Evolutionary conservation across 2,888 invertebrate species (phyloP).

Genomic region (Drosophila glabriapex): DNA sequence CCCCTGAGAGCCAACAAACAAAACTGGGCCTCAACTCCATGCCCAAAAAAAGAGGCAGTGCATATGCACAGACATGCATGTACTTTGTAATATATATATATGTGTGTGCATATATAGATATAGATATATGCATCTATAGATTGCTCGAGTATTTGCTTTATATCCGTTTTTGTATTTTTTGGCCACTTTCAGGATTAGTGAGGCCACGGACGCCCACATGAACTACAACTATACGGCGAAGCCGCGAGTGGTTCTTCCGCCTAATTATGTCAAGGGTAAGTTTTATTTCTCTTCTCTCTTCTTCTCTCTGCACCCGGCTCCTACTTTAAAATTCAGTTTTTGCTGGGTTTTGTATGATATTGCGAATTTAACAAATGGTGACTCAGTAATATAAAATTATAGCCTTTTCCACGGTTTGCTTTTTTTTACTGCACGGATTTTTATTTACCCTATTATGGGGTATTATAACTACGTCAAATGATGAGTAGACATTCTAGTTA

Average conservation of each 20-base stretch:
- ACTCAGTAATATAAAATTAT: conserved; percentile 40
- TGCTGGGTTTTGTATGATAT: conserved; percentile 5
- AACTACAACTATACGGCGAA: conserved; percentile 89
- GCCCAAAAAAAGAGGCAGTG: conserved; percentile 7
- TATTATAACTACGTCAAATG: neutral
- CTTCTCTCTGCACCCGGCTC: conserved; percentile 10
- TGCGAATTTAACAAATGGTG: conserved; percentile 16
- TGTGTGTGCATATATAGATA: neutral
- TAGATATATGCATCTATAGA: conserved; percentile 1
- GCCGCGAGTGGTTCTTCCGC: conserved; percentile 90
- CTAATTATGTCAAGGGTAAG: conserved; percentile 91
- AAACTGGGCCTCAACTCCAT: conserved; percentile 31
- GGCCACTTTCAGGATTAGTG: conserved; percentile 82
- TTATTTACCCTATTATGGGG: neutral
- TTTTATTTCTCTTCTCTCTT: conserved; percentile 5
- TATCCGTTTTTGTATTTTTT: conserved; percentile 50
- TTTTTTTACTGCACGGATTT: conserved; percentile 41
- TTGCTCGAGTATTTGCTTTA: conserved; percentile 14
- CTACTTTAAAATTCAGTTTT: conserved; percentile 8
- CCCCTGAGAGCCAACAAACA: conserved; percentile 33
- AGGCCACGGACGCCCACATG: conserved; percentile 86
- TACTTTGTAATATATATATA: neutral
- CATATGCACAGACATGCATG: conserved; percentile 7
- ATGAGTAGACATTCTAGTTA: neutral
- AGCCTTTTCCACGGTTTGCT: conserved; percentile 18